Evolutionary conservation across 2,113 vertebrate genomes (phyloP), one percentile per base, ranked within the genome.

Genomic region (Oryzias celebensis): DNA sequence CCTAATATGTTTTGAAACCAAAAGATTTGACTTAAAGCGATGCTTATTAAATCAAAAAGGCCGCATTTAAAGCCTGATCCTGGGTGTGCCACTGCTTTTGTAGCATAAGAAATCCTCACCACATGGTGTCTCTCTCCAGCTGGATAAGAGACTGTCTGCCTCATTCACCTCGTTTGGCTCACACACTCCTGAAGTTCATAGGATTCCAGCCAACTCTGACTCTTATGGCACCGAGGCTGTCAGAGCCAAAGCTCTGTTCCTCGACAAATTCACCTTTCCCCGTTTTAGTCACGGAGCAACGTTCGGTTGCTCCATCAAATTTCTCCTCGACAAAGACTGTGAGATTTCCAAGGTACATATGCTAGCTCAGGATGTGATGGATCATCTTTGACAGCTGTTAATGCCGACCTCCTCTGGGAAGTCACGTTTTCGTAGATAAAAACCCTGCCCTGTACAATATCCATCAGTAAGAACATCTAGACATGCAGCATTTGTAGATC

Each of bases 111-210:
- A 82, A 82, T 88, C 87, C 56, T 91, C 87, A 87, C 92, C 92
- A 91, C 92, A 90, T 91, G 92, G 91, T 90, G 91, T 92, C 91
- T 92, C 92, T 91, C 89, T 92, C 87, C 87, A 87, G 87, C 91
- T 83, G 87, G 85, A 90, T 84, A 93, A 90, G 80, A 86, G 86
- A 23, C 62, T 61, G 70, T 78, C 58, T 65, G 55, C 75, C 70
- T 79, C 73, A n/a, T 58, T 78, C 75, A 64, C 64, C 77, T 68
- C 59, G 31, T 59, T 66, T 69, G 67, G 64, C 78, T 81, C 86
- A 71, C 73, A 80, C 66, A 41, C 71, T 77, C 70, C 64, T 62
- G 22, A 56, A 69, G 69, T 62, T 68, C 54, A 24, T 50, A 72
- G 45, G 14, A 62, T 74, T 82, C n/a, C 71, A 65, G 65, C 69